phyloP scores from a whole-genome alignment of 2,113 vertebrate genomes.

The Myrmecobius fasciatus region DNA sequence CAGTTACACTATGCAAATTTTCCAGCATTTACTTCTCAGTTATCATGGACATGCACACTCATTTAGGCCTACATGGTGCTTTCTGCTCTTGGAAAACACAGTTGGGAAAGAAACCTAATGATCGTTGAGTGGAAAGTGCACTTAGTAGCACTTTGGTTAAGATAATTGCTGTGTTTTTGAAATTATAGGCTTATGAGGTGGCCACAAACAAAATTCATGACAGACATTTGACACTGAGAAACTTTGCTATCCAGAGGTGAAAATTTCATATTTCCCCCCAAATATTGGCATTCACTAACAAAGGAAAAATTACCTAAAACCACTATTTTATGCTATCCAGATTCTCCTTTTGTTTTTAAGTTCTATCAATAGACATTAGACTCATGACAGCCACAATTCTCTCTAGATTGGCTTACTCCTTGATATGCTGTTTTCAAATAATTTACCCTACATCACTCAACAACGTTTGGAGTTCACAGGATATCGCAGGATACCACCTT shows the following conservation, averaged over 20 bases:
- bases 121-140: conserved; percentile 75
- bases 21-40: conserved; percentile 67
- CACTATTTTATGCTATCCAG: conserved; percentile 35
- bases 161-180: conserved; percentile 75
- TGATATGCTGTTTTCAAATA: background rate
- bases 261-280: conserved; percentile 48
- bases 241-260: conserved; percentile 56
- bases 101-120: conserved; percentile 73
- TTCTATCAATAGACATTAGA: conserved; percentile 5
- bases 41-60: conserved; percentile 54
- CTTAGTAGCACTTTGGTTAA: conserved; percentile 78
- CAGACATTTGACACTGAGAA: conserved; percentile 79
- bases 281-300: conserved; percentile 70
- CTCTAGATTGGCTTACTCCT: background rate
- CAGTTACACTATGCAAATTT: conserved; percentile 71
- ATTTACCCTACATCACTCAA: background rate
- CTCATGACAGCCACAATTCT: background rate
- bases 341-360: conserved; percentile 39
- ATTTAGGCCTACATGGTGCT: conserved; percentile 49
- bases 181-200: conserved; percentile 74
- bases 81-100: conserved; percentile 66
- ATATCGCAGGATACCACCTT: background rate
- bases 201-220: conserved; percentile 78
- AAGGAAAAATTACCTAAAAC: conserved; percentile 69
- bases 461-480: background rate